These are phyloP conservation scores for Fopius arisanus DNA, from an alignment of 1,140 invertebrate genomes.

Conservation along the genomic window DNA sequence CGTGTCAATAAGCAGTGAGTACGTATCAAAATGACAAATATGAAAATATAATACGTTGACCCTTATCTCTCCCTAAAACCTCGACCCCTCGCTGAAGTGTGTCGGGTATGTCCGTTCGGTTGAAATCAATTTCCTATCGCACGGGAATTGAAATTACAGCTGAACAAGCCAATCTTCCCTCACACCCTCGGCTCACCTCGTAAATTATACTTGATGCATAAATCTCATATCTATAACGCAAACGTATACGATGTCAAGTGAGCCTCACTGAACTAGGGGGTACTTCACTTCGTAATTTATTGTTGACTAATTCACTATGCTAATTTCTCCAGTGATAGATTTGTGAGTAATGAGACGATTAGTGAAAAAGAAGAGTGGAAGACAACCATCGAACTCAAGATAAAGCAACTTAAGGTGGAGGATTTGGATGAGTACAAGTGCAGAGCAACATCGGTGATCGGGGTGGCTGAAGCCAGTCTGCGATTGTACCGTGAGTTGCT, in stretches of 20 bases:
- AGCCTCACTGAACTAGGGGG: not conserved
- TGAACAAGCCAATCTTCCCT: not conserved
- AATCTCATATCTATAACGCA: slow-evolving; percentile 6
- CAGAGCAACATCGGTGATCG: slow-evolving; percentile 76
- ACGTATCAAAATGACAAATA: slow-evolving; percentile 39
- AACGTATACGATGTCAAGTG: not conserved
- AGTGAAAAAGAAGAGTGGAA: slow-evolving; percentile 64
- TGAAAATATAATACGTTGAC: not conserved
- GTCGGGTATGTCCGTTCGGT: not conserved
- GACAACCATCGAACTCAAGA: slow-evolving; percentile 69
- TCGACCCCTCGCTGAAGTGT: not conserved
- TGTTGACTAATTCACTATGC: slow-evolving; percentile 22
- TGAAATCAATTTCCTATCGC: slow-evolving; percentile 9
- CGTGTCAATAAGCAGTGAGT: slow-evolving; percentile 58
- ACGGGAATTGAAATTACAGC: slow-evolving; percentile 11
- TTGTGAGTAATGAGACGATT: slow-evolving; percentile 61
- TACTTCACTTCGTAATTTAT: slow-evolving; percentile 14
- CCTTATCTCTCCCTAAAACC: not conserved
- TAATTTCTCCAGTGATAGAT: slow-evolving; percentile 62
- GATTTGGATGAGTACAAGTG: slow-evolving; percentile 80
- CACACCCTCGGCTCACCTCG: not conserved
- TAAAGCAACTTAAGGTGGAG: slow-evolving; percentile 69
- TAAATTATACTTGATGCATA: slow-evolving; percentile 6
- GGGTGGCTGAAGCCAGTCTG: slow-evolving; percentile 73
- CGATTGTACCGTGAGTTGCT: slow-evolving; percentile 72